Base-by-base conservation (phyloP, 1,140 invertebrate genomes). In the Latrodectus geometricus region DNA sequence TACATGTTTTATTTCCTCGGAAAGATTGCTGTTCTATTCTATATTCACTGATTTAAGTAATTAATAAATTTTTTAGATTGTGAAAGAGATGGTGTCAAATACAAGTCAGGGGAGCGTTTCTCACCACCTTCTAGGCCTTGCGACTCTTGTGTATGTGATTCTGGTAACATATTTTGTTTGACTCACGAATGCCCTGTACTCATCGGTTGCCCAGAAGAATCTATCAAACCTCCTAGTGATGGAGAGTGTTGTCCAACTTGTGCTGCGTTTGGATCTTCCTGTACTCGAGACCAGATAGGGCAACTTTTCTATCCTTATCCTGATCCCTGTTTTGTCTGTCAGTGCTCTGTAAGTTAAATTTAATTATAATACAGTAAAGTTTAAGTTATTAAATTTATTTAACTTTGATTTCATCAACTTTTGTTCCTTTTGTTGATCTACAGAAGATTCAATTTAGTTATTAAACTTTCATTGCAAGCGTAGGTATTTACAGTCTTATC, bases 311-410 rank as follows among this genome's bases (percentile, higher is more conserved):
- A 92, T 88, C 93, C 93, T 74, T 91, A 93, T 72, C 91, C 93
- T 89, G 94, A 95, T 90, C 93, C 93, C 76, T 95, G 95, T 91
- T 93, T 94, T 89, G 93, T 93, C 86, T 95, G 95, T 92, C 94
- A 94, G 91, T 96, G 95, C 92, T 94, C 95, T 93, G 95, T 95
- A 93, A 93, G 92, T 90, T n/a, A n/a, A n/a, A n/a, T 52, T 79
- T 15, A 8, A 23, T 21, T n/a, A n/a, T n/a, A n/a, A n/a, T n/a
- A n/a, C n/a, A n/a, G n/a, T n/a, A n/a, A n/a, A n/a, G n/a, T n/a
- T n/a, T n/a, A n/a, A n/a, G n/a, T n/a, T n/a, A n/a, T n/a, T n/a
- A n/a, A n/a, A n/a, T n/a, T n/a, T n/a, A n/a, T n/a, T n/a, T n/a
- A n/a, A n/a, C n/a, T n/a, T n/a, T n/a, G n/a, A n/a, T n/a, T n/a